phyloP scores from a whole-genome alignment of 2,797 vertebrate genomes.

The Spondyliosoma cantharus region DNA sequence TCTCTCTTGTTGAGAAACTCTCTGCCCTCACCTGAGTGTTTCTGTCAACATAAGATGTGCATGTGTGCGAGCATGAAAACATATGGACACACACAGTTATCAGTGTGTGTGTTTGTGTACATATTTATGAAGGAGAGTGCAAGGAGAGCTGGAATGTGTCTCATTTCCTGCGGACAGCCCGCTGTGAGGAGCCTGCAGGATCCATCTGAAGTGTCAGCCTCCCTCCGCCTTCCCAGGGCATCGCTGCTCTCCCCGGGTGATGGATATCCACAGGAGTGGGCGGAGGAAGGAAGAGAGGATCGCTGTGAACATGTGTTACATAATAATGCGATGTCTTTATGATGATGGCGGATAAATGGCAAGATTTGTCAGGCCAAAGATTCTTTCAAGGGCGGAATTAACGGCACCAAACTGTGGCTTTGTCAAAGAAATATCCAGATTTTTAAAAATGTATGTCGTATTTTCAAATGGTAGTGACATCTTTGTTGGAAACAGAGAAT shows the following conservation, averaged over 20 bases:
- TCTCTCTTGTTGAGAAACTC: conserved; percentile 5
- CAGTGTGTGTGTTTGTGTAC: conserved; percentile 21
- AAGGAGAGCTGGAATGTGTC: conserved; percentile 67
- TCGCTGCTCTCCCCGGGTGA: conserved; percentile 56
- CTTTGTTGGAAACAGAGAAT: neutral
- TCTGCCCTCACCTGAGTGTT: neutral
- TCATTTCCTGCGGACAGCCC: conserved; percentile 56
- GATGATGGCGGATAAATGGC: conserved; percentile 36
- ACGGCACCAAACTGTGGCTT: neutral
- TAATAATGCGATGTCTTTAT: conserved; percentile 12
- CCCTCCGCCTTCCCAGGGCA: conserved; percentile 48
- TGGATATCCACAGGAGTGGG: conserved; percentile 41
- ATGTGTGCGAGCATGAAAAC: neutral
- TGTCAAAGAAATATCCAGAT: neutral
- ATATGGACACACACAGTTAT: conserved; percentile 30
- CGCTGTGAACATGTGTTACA: conserved; percentile 60
- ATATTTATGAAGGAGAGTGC: conserved; percentile 59
- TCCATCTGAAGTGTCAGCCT: conserved; percentile 68
- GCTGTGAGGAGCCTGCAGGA: conserved; percentile 62
- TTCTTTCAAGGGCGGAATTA: conserved; percentile 7
- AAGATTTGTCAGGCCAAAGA: conserved; percentile 32
- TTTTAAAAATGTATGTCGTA: neutral
- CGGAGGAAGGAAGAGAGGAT: conserved; percentile 39
- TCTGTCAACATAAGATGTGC: neutral
- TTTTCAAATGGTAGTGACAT: neutral